Evolutionary conservation across 2,113 vertebrate genomes (phyloP).

Genomic region (Carassius carassius): DNA sequence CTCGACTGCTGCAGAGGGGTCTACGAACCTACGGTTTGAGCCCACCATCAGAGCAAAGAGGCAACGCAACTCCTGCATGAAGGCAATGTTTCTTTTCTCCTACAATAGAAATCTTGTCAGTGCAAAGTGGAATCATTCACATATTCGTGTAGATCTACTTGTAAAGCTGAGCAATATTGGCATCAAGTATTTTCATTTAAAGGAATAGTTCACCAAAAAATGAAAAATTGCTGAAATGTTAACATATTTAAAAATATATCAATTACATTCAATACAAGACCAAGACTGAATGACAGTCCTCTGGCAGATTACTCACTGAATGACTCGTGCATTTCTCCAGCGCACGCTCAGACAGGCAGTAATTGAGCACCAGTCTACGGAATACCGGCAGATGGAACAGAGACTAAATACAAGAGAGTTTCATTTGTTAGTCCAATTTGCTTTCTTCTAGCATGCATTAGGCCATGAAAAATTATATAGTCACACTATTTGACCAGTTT

Average conservation of each 20-base stretch:
- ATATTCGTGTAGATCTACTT: not conserved
- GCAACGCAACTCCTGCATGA: slow-evolving; percentile 96
- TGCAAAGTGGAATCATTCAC: not conserved
- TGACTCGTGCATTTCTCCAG: slow-evolving; percentile 84
- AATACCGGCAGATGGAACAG: slow-evolving; percentile 94
- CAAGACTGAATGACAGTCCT: slow-evolving; percentile 21
- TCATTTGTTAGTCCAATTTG: not conserved
- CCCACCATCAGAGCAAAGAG: slow-evolving; percentile 95
- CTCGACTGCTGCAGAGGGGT: slow-evolving; percentile 90
- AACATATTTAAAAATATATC: not conserved
- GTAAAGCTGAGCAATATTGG: not conserved
- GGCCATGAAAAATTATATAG: not conserved
- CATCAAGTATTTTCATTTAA: not conserved
- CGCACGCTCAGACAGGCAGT: slow-evolving; percentile 81
- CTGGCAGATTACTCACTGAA: slow-evolving; percentile 77
- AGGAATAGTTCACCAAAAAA: not conserved
- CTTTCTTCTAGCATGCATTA: not conserved
- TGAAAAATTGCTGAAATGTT: too few relatives aligned
- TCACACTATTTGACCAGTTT: not conserved
- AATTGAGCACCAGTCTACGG: slow-evolving; percentile 90
- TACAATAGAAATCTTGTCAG: slow-evolving; percentile 59
- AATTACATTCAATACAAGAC: not conserved
- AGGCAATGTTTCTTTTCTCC: slow-evolving; percentile 93
- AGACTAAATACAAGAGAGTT: slow-evolving; percentile 77
- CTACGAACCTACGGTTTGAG: slow-evolving; percentile 88